phyloP scores from a whole-genome alignment of 2,113 vertebrate genomes.

The Cebus imitator region DNA sequence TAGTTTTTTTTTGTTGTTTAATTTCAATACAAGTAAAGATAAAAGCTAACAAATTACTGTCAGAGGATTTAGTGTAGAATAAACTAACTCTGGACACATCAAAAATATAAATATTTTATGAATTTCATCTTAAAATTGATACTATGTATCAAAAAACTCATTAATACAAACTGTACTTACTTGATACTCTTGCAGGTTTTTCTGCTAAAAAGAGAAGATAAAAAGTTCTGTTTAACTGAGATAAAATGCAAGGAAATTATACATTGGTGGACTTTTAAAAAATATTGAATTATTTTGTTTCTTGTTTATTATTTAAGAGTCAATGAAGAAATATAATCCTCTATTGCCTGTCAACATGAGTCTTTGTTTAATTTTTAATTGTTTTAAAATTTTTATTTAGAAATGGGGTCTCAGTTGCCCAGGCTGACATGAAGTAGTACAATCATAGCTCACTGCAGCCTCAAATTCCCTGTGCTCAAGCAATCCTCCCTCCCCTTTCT shows the following conservation, averaged over 20 bases:
- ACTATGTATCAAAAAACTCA: background rate
- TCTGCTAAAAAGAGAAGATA: conserved; percentile 45
- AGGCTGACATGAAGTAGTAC: background rate
- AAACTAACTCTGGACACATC: background rate
- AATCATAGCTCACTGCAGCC: background rate
- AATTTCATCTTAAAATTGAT: background rate
- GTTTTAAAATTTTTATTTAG: background rate
- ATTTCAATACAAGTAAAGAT: background rate
- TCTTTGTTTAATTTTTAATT: background rate
- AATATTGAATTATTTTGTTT: background rate
- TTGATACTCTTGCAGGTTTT: conserved; percentile 64
- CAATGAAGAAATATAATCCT: background rate
- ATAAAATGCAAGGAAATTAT: conserved; percentile 42
- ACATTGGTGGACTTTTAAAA: background rate
- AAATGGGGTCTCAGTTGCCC: background rate
- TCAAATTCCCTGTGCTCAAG: background rate
- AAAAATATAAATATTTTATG: conserved; percentile 31
- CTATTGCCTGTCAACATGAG: background rate
- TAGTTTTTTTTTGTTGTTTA: background rate
- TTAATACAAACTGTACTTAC: conserved; percentile 48
- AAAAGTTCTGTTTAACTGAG: conserved; percentile 43
- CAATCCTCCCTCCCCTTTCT: background rate
- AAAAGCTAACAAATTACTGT: background rate
- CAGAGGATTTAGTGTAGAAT: background rate
- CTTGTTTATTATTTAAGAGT: background rate